Conservation (phyloP, 2,113 vertebrate genomes). For the Pungitius pungitius region DNA sequence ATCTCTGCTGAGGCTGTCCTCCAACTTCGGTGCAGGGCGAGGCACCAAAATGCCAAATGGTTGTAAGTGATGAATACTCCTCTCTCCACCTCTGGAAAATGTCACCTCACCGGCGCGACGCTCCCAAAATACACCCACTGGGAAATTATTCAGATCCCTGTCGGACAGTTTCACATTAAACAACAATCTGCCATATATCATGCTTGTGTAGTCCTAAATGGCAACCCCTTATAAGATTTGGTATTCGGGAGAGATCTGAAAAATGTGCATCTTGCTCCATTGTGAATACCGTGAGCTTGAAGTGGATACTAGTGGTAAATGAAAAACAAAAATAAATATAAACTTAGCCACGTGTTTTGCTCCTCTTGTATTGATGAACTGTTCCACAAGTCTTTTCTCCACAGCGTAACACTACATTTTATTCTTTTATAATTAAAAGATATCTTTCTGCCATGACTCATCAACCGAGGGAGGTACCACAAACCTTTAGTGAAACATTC, state of each 20-base stretch:
- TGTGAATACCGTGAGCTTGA: neutral
- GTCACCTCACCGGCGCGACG: conserved; percentile 28
- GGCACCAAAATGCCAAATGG: conserved; percentile 51
- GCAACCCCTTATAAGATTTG: conserved; percentile 1
- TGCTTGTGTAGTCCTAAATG: neutral
- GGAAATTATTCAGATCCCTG: conserved; percentile 24
- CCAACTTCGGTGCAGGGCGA: conserved; percentile 14
- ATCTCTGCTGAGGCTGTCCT: conserved; percentile 16
- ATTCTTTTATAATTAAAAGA: neutral
- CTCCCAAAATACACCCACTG: conserved; percentile 13
- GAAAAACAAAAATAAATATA: too few species aligned
- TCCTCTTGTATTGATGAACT: neutral
- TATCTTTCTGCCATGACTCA: neutral
- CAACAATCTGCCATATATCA: neutral
- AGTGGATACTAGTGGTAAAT: neutral
- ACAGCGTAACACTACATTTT: neutral
- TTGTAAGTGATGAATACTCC: conserved; percentile 36
- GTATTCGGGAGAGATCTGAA: conserved; percentile 2
- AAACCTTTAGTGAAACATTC: neutral
- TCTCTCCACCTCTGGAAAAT: conserved; percentile 36
- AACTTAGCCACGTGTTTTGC: neutral
- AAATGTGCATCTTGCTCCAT: neutral
- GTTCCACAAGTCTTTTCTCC: neutral
- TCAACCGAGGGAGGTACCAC: neutral
- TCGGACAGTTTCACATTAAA: conserved; percentile 35